Conservation (phyloP, 2,113 vertebrate species). For the Gymnocephalus cernua region DNA sequence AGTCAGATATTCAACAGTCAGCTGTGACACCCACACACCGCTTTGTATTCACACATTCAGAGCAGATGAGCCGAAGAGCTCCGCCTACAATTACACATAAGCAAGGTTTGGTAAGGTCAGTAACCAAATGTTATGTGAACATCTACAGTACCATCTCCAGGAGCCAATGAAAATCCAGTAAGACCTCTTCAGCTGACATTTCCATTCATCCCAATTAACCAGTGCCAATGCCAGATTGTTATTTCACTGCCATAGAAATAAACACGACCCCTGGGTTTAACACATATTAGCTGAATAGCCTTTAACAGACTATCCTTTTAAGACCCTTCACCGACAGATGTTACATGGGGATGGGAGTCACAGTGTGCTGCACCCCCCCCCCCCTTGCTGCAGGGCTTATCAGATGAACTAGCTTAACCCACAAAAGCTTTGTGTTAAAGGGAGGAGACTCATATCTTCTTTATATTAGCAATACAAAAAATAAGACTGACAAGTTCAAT, state of each 20-base stretch:
- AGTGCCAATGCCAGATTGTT: not conserved
- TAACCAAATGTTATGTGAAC: not conserved
- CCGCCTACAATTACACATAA: constrained; percentile 33
- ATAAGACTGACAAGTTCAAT: not conserved
- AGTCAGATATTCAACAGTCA: constrained; percentile 54
- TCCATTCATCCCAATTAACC: not conserved
- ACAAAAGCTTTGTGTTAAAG: not conserved
- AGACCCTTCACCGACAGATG: constrained; percentile 29
- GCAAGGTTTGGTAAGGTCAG: constrained; percentile 22
- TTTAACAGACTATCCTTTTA: constrained; percentile 16
- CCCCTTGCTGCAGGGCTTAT: constrained; percentile 7
- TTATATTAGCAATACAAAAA: not conserved
- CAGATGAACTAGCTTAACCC: constrained; percentile 7
- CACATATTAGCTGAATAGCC: not conserved
- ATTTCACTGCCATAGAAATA: not conserved
- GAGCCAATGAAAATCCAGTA: constrained; percentile 14
- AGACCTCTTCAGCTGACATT: constrained; percentile 1
- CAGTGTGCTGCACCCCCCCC: constrained; percentile 26
- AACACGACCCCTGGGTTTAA: not conserved
- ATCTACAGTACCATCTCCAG: not conserved
- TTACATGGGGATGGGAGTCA: not conserved
- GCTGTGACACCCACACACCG: constrained; percentile 55
- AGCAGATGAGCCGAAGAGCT: constrained; percentile 15
- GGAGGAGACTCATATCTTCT: not conserved
- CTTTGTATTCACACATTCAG: constrained; percentile 24